Evolutionary conservation across 1,140 invertebrate species (phyloP), one percentile per base, ranked within the genome.

Genomic region (Chrysomallon squamiferum): DNA sequence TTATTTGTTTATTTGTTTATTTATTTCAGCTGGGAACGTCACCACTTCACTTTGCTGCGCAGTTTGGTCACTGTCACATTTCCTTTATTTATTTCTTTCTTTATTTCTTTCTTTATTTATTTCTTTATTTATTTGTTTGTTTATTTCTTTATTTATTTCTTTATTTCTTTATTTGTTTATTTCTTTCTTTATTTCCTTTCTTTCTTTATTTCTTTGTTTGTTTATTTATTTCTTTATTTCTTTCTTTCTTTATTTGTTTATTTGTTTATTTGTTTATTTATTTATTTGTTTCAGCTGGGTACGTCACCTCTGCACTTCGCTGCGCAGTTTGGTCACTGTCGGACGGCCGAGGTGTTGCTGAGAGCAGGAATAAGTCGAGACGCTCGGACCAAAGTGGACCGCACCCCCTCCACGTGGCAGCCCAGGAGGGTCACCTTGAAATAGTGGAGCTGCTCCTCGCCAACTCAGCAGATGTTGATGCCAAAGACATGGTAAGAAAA

Each of bases 371-470:
- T 95, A 68, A 93, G 91, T 33, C 88, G 92, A 74, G 95, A 96
- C 87, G 91, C 93, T 3, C 89, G 92, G 72, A 97, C 94, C 18
- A 97, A 97, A 88, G 94, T 96, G 1, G 94, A 96, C 80, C 88
- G 93, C 75, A 96, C 95, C 27, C 92, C 95, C 47, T 97, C 38
- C 93, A 96, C 85, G 89, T 95, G 78, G 94, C 95, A 33, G 90
- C 92, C 4, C 92, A 93, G 80, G 93, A 94, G 78, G 95, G 95
- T 0, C 92, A 96, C 84, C 84, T 90, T 30, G 87, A 89, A 45
- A 92, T 95, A 76, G 91, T 93, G 9, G 88, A 91, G 72, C 84
- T 95, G 25, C 86, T 97, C 45, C 80, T 97, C n/a, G 89, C 88
- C 59, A 88, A 92, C 80, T 91, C 91, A 32, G 92, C 92, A 33